Conservation (phyloP, 2,797 vertebrate species). For the Scolopax bukidnonensis region DNA sequence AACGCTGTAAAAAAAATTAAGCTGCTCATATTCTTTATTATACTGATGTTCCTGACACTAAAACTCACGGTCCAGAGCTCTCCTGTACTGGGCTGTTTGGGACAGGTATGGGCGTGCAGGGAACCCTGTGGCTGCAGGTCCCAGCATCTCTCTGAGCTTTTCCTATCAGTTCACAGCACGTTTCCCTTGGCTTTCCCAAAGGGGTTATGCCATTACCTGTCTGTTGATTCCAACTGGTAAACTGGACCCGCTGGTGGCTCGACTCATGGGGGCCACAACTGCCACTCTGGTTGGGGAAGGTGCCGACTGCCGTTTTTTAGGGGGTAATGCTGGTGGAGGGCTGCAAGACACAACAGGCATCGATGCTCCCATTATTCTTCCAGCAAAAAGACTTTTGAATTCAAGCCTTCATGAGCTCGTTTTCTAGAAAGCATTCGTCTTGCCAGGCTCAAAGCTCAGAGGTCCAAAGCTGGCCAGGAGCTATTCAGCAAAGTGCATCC, state of each 20-base stretch:
- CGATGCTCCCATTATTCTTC: neutral
- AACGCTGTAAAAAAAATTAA: neutral
- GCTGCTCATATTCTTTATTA: neutral
- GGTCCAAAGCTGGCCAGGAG: neutral
- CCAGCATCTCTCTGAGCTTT: neutral
- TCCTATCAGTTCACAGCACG: accelerated
- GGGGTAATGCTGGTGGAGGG: slow-evolving; percentile 91
- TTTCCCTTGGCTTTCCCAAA: neutral
- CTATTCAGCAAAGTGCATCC: neutral
- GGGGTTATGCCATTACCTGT: slow-evolving; percentile 79
- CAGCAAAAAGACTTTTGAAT: neutral
- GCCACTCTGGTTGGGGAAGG: slow-evolving; percentile 96
- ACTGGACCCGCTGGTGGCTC: slow-evolving; percentile 89
- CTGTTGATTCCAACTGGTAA: slow-evolving; percentile 91
- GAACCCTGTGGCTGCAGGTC: neutral
- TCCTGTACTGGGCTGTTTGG: neutral
- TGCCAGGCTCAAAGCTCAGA: neutral
- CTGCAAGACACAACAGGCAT: slow-evolving; percentile 70
- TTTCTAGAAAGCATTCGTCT: neutral
- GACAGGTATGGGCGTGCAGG: neutral
- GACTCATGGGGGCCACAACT: slow-evolving; percentile 95
- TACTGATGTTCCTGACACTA: neutral
- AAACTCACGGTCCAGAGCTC: neutral
- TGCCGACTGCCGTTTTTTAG: slow-evolving; percentile 95
- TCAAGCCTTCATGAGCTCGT: neutral